Evolutionary conservation across 2,888 invertebrate genomes (phyloP), one percentile per base, ranked within the genome.

Genomic region (Trachelus tabidus): DNA sequence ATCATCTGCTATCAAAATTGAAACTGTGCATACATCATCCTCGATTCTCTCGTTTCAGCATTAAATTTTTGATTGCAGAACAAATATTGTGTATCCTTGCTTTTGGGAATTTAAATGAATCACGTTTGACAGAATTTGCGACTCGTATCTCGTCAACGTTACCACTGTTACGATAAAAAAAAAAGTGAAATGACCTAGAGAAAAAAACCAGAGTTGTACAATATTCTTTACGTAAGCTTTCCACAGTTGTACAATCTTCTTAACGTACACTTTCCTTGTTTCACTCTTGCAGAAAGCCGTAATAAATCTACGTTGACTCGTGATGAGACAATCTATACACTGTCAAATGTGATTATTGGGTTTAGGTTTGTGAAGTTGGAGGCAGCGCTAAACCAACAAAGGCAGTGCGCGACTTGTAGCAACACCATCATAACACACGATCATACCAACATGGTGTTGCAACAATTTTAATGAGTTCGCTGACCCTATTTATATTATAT

Each of bases 371-470:
- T 75, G 80, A 80, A 76, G 75, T 80, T 79, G 80, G 79, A 78
- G 75, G 73, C 79, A 78, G 81, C 81, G 78, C 79, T 74, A 73
- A 82, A 82, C 68, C 80, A 77, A 80, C 79, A 79, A 75, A 75
- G 69, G 69, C 81, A 81, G 68, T 77, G 85, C 85, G 85, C 82
- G 83, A 77, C 81, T 86, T 86, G 85, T 77, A 77, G 80, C 82
- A 84, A 81, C 81, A 82, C 80, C 69, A 34, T 37, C 69, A 34
- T 37, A 37, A 78, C 31, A 31, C 73, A 73, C n/a, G 23, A 76
- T 68, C 23, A 73, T 12, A 74, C 34, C 23, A 34, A 68, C 33
- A 73, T 33, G 34, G 81, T 83, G 85, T 85, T 82, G 81, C 77
- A 68, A 80, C 82, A 86, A 86, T 80, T 81, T 68, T 75, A 75